phyloP scores from a whole-genome alignment of 2,888 invertebrate genomes.

The Ecdyonurus torrentis region DNA sequence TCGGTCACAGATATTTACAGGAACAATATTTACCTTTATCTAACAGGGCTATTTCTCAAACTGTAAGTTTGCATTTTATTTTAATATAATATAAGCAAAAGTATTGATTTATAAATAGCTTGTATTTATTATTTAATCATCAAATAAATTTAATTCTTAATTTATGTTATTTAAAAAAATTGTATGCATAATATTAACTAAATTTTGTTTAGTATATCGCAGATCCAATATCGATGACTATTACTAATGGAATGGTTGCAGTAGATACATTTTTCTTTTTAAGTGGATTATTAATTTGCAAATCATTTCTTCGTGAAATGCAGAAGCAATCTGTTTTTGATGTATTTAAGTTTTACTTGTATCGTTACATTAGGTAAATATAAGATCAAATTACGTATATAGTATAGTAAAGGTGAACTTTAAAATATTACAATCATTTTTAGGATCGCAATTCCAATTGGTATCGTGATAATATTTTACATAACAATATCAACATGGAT shows the following conservation, averaged over 20 bases:
- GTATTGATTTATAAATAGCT: conserved; percentile 14
- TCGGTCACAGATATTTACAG: conserved; percentile 25
- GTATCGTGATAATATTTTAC: background rate
- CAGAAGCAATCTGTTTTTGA: background rate
- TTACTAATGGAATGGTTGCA: background rate
- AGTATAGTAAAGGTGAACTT: too few species aligned
- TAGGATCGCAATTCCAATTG: background rate
- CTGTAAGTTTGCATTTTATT: too few species aligned
- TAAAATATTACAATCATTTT: background rate
- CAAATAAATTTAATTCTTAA: conserved; percentile 28
- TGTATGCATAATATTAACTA: too few species aligned
- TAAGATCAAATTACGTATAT: too few species aligned
- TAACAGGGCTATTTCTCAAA: too few species aligned
- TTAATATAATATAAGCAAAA: too few species aligned
- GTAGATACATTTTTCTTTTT: background rate
- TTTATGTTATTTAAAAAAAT: too few species aligned
- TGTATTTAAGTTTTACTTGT: background rate
- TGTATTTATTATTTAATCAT: conserved; percentile 18
- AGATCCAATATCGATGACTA: background rate
- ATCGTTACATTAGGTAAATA: background rate
- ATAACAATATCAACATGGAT: background rate
- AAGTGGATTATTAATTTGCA: background rate
- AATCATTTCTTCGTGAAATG: background rate
- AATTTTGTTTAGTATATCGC: background rate
- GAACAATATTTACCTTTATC: conserved; percentile 15